These are phyloP conservation scores for Sakesphorus luctuosus DNA, from an alignment of 2,113 vertebrate genomes.

Conservation along the genomic window DNA sequence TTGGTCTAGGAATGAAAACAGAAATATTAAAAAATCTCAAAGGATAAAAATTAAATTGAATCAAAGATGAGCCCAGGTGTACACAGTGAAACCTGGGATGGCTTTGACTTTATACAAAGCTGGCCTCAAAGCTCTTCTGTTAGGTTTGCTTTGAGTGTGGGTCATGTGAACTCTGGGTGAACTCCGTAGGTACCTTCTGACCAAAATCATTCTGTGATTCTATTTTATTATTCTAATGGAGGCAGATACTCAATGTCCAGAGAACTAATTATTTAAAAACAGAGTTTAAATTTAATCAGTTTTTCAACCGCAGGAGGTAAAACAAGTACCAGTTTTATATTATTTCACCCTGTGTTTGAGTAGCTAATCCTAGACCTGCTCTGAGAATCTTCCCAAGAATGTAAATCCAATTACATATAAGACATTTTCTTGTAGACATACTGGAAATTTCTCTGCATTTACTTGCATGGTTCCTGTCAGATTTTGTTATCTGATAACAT, in stretches of 20 bases:
- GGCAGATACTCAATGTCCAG: neutral
- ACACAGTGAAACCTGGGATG: neutral
- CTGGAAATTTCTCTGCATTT: constrained; percentile 1
- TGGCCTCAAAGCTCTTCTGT: neutral
- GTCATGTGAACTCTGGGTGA: neutral
- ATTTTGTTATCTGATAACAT: constrained; percentile 4
- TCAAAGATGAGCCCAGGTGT: neutral
- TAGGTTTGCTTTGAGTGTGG: neutral
- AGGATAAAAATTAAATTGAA: neutral
- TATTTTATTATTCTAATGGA: neutral
- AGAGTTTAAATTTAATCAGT: neutral
- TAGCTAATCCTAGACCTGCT: neutral
- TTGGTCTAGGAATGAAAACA: neutral
- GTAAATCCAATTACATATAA: neutral
- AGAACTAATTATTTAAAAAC: neutral
- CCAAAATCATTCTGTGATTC: neutral
- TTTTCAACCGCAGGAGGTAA: neutral
- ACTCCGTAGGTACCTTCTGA: neutral
- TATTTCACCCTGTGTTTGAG: neutral
- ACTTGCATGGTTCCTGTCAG: neutral
- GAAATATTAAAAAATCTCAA: neutral
- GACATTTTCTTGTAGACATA: neutral
- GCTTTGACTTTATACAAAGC: neutral
- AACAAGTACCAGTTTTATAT: neutral
- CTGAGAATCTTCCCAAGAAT: neutral